phyloP scores from a whole-genome alignment of 35 echinoderm and acorn worm genomes.

The Apostichopus parvimensis region DNA sequence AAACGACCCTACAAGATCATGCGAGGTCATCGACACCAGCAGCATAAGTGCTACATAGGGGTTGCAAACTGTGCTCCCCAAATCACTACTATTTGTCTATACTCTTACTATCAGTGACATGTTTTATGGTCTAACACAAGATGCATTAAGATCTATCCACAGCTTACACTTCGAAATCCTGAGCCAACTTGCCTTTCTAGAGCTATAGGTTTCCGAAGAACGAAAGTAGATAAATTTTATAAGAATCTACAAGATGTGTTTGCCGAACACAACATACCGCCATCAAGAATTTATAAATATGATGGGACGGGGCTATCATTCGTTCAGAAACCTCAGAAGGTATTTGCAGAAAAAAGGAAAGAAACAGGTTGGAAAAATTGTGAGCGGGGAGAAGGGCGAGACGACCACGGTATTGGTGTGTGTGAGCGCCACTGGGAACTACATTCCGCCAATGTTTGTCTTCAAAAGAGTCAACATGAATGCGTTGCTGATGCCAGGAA shows the following conservation, averaged over 20 bases:
- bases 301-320: not conserved
- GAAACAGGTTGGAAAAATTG: not conserved
- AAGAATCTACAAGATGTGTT: not conserved
- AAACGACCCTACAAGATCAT: not conserved
- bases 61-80: not conserved
- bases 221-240: not conserved
- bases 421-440: slow-evolving; percentile 1
- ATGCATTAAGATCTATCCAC: not conserved
- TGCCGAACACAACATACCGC: not conserved
- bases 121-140: slow-evolving; percentile 4
- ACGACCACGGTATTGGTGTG: not conserved
- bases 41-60: not conserved
- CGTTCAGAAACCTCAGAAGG: not conserved
- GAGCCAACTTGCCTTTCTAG: not conserved
- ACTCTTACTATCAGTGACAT: not conserved
- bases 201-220: slow-evolving; percentile 4
- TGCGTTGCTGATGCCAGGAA: not conserved
- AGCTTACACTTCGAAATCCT: not conserved
- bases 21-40: not conserved
- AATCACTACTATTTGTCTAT: not conserved
- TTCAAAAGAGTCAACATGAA: slow-evolving; percentile 13
- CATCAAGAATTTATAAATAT: slow-evolving; percentile 7
- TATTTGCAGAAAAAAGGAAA: not conserved
- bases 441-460: not conserved
- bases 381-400: not conserved